phyloP scores from a whole-genome alignment of 2,113 vertebrate species.

The Hassar affinis region DNA sequence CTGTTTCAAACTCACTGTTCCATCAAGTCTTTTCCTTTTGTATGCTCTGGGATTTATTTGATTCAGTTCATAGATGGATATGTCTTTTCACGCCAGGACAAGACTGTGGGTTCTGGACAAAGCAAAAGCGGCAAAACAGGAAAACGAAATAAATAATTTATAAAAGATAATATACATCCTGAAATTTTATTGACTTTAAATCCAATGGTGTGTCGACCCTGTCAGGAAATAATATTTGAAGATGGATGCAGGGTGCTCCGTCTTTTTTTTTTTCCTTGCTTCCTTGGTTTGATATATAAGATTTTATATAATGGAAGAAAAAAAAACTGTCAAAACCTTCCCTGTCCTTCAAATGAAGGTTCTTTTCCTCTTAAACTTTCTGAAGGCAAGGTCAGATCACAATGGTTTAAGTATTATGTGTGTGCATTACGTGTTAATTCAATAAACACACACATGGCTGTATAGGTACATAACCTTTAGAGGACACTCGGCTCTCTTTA shows the following conservation, averaged over 20 bases:
- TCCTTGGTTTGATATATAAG: constrained; percentile 62
- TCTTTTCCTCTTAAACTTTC: constrained; percentile 58
- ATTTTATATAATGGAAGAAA: constrained; percentile 57
- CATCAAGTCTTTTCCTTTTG: background rate
- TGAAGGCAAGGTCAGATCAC: constrained; percentile 57
- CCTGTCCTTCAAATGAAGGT: constrained; percentile 65
- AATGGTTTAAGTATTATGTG: constrained; percentile 32
- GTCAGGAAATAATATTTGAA: constrained; percentile 58
- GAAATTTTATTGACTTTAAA: constrained; percentile 70
- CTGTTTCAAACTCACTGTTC: background rate
- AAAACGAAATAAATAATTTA: background rate
- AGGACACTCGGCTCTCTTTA: constrained; percentile 55
- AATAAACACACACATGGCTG: constrained; percentile 53
- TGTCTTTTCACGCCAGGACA: constrained; percentile 6
- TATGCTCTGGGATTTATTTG: background rate
- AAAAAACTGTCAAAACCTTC: constrained; percentile 62
- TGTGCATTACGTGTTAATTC: constrained; percentile 46
- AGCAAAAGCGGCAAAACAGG: background rate
- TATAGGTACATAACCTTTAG: constrained; percentile 60
- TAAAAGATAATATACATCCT: constrained; percentile 54
- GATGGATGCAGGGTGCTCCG: constrained; percentile 61
- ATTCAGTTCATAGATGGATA: constrained; percentile 10
- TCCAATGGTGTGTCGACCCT: constrained; percentile 52
- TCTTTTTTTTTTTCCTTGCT: constrained; percentile 49
- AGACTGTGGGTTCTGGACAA: background rate